phyloP scores from a whole-genome alignment of 2,888 invertebrate species.

The Zaprionus lineosus region DNA sequence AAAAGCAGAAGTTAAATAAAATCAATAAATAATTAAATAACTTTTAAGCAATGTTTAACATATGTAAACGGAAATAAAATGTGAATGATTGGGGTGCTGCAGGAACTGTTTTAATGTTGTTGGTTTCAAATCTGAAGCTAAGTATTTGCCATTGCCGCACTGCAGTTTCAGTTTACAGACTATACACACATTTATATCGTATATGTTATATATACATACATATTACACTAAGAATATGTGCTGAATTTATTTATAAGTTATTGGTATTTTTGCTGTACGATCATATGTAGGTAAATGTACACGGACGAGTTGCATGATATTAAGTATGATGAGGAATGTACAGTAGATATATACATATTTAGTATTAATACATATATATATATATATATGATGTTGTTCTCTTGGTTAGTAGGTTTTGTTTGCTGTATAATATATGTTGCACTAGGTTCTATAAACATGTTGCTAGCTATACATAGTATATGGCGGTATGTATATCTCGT shows the following conservation, averaged over 20 bases:
- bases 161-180: slow-evolving; percentile 31
- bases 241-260: slow-evolving; percentile 14
- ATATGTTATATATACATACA: slow-evolving; percentile 14
- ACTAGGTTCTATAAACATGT: slow-evolving; percentile 70
- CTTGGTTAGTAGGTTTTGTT: slow-evolving; percentile 27
- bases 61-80: slow-evolving; percentile 7
- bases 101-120: slow-evolving; percentile 22
- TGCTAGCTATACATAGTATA: slow-evolving; percentile 81
- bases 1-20: too few relatives aligned
- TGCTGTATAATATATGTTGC: slow-evolving; percentile 50
- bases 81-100: slow-evolving; percentile 44
- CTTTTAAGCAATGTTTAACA: too few relatives aligned
- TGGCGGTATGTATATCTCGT: slow-evolving; percentile 33
- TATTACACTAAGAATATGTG: slow-evolving; percentile 25
- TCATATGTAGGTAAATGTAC: slow-evolving; percentile 22
- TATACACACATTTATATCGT: slow-evolving; percentile 41
- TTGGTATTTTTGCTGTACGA: slow-evolving; percentile 19
- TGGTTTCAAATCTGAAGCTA: slow-evolving; percentile 23
- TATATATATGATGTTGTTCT: slow-evolving; percentile 24
- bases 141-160: slow-evolving; percentile 12
- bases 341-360: slow-evolving; percentile 2
- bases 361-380: too few relatives aligned
- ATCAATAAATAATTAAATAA: too few relatives aligned
- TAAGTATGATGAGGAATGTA: slow-evolving; percentile 6
- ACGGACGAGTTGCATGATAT: slow-evolving; percentile 23